Percentiles rank a stretch among this genome's conserved stretches.
Conservation (phyloP, 2,888 invertebrate species). For the Tridacna crocea region DNA sequence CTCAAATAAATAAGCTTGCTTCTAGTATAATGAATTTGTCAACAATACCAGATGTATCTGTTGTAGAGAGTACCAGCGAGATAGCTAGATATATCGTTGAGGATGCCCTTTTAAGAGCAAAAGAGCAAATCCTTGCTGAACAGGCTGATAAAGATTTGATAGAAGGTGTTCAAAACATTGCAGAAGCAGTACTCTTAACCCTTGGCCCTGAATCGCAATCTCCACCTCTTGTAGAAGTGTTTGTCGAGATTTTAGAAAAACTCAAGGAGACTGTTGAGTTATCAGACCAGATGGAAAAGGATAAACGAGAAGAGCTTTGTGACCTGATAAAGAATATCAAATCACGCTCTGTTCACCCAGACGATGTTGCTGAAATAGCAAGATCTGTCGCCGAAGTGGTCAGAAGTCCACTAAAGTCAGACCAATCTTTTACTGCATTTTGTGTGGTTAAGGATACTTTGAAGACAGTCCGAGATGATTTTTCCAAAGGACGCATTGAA, state of each 20-base stretch:
- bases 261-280: conserved; percentile 22
- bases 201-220: conserved; percentile 1
- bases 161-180: conserved; percentile 47
- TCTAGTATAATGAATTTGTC: conserved; percentile 33
- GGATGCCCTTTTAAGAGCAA: conserved; percentile 41
- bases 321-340: conserved; percentile 32
- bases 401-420: conserved; percentile 50
- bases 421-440: conserved; percentile 44
- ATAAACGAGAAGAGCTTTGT: conserved; percentile 23
- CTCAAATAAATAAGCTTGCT: conserved; percentile 45
- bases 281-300: conserved; percentile 1
- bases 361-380: conserved; percentile 46
- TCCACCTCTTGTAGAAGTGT: conserved; percentile 36
- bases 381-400: conserved; percentile 39
- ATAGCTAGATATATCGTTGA: conserved; percentile 38
- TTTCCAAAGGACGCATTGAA: conserved; percentile 35
- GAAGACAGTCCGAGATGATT: conserved; percentile 29
- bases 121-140: conserved; percentile 31
- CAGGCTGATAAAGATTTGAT: conserved; percentile 18
- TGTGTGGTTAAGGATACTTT: conserved; percentile 37
- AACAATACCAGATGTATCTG: conserved; percentile 13
- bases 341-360: conserved; percentile 12
- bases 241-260: conserved; percentile 39
- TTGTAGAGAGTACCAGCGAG: conserved; percentile 26
- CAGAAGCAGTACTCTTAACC: conserved; percentile 41